phyloP scores from a whole-genome alignment of 2,113 vertebrate species.

The Apeltes quadracus region DNA sequence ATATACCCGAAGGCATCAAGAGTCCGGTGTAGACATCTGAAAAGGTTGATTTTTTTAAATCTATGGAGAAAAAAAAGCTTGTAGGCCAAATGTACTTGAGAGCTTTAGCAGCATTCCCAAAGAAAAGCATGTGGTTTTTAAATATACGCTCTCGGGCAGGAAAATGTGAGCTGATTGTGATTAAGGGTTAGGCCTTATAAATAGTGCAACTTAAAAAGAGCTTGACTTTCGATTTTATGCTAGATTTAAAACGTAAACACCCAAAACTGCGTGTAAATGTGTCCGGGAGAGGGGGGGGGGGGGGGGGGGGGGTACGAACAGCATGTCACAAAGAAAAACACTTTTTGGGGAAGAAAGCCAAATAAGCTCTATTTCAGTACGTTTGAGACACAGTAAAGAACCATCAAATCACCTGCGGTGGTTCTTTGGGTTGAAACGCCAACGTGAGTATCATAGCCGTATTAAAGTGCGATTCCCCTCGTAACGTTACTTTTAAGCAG shows the following conservation, averaged over 20 bases:
- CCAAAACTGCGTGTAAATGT: neutral
- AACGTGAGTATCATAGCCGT: neutral
- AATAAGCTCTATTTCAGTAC: neutral
- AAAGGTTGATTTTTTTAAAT: neutral
- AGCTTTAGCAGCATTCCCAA: neutral
- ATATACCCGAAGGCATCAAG: neutral
- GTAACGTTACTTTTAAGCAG: neutral
- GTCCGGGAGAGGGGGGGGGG: too few relatives aligned
- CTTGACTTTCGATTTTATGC: neutral
- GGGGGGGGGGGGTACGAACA: neutral
- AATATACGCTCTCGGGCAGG: too few relatives aligned
- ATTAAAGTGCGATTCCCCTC: too few relatives aligned
- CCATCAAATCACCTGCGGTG: neutral
- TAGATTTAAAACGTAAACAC: neutral
- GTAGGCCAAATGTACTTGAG: neutral
- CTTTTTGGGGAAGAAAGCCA: too few relatives aligned
- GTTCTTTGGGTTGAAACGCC: accelerated
- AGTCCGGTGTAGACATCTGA: neutral
- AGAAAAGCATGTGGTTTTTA: too few relatives aligned
- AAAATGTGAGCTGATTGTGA: too few relatives aligned
- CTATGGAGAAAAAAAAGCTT: neutral
- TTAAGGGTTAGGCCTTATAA: too few relatives aligned
- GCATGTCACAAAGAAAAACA: neutral
- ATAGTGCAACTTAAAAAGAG: neutral
- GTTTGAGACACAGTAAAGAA: neutral